These are phyloP conservation scores for Neodiprion lecontei DNA, from an alignment of 1,140 invertebrate genomes.

Conservation along the genomic window DNA sequence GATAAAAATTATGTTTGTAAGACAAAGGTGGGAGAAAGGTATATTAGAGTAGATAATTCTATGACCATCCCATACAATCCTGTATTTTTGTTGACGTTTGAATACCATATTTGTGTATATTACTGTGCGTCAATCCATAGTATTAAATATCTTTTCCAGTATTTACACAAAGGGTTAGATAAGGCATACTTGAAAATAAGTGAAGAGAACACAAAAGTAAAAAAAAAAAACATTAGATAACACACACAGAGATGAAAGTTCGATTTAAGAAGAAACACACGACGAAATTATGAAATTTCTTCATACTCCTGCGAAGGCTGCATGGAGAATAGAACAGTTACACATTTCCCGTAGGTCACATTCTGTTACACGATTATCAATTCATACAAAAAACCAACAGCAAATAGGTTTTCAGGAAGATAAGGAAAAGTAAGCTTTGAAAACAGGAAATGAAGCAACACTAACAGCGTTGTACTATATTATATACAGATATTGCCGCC, in stretches of 20 bases:
- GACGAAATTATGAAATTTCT: background rate
- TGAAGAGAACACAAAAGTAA: background rate
- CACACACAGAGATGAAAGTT: too few species aligned
- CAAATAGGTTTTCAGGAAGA: too few species aligned
- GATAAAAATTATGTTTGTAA: conserved; percentile 19
- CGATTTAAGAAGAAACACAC: background rate
- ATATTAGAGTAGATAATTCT: conserved; percentile 18
- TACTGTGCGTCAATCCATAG: conserved; percentile 21
- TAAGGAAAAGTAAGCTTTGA: background rate
- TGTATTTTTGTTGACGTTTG: conserved; percentile 23
- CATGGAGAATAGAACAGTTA: too few species aligned
- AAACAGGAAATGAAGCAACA: background rate
- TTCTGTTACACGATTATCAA: too few species aligned
- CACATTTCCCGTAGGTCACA: too few species aligned
- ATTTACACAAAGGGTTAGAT: conserved; percentile 21
- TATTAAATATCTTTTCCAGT: conserved; percentile 26
- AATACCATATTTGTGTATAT: conserved; percentile 27
- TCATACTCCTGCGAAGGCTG: too few species aligned
- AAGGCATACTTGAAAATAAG: background rate
- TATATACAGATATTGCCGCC: too few species aligned
- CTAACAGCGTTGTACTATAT: background rate
- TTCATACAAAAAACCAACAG: too few species aligned
- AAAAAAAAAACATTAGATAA: background rate
- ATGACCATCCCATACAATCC: conserved; percentile 27
- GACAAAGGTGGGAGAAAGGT: conserved; percentile 19